Percentiles rank a stretch among this genome's conserved stretches.
phyloP scores from a whole-genome alignment of 1,140 invertebrate species.

The Delia radicum region DNA sequence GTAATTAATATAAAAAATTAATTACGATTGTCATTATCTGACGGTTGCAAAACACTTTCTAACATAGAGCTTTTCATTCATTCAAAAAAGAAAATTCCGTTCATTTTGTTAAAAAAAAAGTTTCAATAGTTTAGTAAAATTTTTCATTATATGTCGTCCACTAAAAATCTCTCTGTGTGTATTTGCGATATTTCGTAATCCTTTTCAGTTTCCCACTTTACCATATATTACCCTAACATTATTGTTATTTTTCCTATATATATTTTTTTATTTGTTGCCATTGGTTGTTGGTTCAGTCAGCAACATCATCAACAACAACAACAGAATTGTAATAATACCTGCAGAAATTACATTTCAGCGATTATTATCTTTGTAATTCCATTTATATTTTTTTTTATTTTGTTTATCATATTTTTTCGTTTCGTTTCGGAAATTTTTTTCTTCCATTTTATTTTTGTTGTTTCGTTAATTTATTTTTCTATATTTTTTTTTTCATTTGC shows the following conservation, averaged over 20 bases:
- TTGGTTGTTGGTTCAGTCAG: background rate
- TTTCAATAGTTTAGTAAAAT: too few relatives aligned
- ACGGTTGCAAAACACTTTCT: too few relatives aligned
- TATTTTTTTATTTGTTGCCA: background rate
- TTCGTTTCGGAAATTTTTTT: background rate
- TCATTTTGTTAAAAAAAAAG: too few relatives aligned
- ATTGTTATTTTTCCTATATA: background rate
- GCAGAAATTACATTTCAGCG: conserved; percentile 23
- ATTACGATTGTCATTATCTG: too few relatives aligned
- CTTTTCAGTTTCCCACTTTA: background rate
- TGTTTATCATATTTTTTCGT: background rate
- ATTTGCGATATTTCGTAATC: too few relatives aligned
- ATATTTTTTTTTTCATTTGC: background rate
- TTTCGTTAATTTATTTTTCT: background rate
- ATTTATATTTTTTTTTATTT: background rate
- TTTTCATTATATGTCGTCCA: too few relatives aligned
- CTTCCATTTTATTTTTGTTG: background rate
- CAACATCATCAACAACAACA: background rate
- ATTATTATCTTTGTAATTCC: conserved; percentile 10
- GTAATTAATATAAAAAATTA: too few relatives aligned
- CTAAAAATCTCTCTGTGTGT: too few relatives aligned
- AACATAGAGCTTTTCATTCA: too few relatives aligned
- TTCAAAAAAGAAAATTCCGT: too few relatives aligned
- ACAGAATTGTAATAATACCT: conserved; percentile 15
- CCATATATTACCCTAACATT: too few relatives aligned